Conservation (phyloP, 1,140 invertebrate genomes). For the Hetaerina americana region DNA sequence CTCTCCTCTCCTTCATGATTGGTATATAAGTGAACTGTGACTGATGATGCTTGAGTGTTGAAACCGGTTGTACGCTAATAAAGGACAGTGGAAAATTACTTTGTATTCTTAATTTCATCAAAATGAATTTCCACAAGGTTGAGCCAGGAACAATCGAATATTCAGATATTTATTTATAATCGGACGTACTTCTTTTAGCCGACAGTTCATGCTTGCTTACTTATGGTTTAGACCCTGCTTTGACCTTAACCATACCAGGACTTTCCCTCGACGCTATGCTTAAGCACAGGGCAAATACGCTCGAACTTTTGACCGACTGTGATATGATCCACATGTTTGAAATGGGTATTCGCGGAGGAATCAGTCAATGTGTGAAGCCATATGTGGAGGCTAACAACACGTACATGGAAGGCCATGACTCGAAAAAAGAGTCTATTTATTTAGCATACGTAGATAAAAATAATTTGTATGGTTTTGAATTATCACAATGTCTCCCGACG, state of each 20-base stretch:
- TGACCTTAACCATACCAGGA: not conserved
- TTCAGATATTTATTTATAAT: not conserved
- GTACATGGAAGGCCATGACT: not conserved
- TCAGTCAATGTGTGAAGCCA: conserved; percentile 2
- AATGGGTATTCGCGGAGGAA: not conserved
- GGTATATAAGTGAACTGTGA: too few relatives aligned
- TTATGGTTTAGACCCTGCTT: not conserved
- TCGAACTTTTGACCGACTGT: not conserved
- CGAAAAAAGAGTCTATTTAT: not conserved
- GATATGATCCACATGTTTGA: conserved; percentile 1
- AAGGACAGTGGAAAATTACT: too few relatives aligned
- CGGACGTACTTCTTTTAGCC: not conserved
- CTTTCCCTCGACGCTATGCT: not conserved
- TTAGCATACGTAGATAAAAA: not conserved
- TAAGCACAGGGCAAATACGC: not conserved
- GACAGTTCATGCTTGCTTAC: not conserved
- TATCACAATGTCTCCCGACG: not conserved
- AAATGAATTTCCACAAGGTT: too few relatives aligned
- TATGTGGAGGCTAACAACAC: conserved; percentile 9
- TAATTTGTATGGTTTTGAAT: not conserved
- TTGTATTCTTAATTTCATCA: too few relatives aligned
- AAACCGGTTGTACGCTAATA: too few relatives aligned
- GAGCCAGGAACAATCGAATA: too few relatives aligned
- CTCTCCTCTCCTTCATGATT: too few relatives aligned
- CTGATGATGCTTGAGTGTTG: too few relatives aligned